Conservation (phyloP, 2,113 vertebrate genomes). For the Phalacrocorax aristotelis region DNA sequence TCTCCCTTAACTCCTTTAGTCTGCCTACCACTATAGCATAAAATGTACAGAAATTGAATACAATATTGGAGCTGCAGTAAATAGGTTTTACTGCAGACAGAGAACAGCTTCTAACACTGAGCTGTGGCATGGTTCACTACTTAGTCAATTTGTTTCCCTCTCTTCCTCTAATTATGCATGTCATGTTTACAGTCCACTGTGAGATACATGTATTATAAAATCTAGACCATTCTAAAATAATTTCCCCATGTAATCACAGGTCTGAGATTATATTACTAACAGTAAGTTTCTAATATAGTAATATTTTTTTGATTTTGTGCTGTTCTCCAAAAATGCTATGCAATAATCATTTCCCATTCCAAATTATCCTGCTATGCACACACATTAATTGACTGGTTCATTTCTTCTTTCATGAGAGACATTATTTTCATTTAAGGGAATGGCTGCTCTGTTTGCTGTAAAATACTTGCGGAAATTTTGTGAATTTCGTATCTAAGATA, state of each 20-base stretch:
- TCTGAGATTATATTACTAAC: neutral
- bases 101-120: neutral
- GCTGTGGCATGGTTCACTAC: neutral
- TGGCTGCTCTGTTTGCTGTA: neutral
- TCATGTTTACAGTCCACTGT: neutral
- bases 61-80: neutral
- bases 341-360: conserved; percentile 1
- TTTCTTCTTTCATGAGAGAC: neutral
- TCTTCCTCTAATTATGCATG: neutral
- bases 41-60: neutral
- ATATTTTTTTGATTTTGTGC: neutral
- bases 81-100: neutral
- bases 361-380: neutral
- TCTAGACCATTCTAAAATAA: neutral
- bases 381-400: neutral
- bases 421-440: neutral
- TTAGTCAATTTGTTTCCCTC: neutral
- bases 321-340: neutral
- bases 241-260: neutral
- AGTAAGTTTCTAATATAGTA: neutral
- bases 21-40: neutral
- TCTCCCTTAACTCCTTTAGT: neutral
- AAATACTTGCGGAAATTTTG: neutral
- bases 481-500: neutral
- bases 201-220: neutral